Percentiles rank a stretch among this genome's conserved stretches.
phyloP scores from a whole-genome alignment of 2,113 vertebrate species.

The Osmerus mordax region DNA sequence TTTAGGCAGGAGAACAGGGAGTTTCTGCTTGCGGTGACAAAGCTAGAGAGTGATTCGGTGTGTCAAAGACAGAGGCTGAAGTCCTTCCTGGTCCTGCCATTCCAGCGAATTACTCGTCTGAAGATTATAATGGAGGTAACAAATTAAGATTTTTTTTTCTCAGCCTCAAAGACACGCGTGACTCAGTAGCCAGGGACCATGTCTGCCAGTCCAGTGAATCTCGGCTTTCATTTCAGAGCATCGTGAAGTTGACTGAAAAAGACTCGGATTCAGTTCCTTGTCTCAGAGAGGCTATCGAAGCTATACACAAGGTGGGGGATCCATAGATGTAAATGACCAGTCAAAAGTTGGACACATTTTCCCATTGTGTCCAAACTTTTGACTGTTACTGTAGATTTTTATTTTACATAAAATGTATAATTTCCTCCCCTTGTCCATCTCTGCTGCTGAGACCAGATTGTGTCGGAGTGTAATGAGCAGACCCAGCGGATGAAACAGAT shows the following conservation, averaged over 20 bases:
- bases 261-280: slow-evolving; percentile 26
- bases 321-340: too few relatives aligned
- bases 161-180: neutral
- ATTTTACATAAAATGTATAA: neutral
- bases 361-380: too few relatives aligned
- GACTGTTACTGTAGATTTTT: neutral
- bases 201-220: neutral
- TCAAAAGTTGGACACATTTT: too few relatives aligned
- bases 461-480: slow-evolving; percentile 60
- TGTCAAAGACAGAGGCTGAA: slow-evolving; percentile 76
- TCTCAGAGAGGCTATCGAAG: slow-evolving; percentile 59
- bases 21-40: slow-evolving; percentile 63
- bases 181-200: neutral
- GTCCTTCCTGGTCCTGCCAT: slow-evolving; percentile 79
- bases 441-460: slow-evolving; percentile 56
- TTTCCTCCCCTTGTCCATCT: neutral
- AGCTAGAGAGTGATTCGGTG: slow-evolving; percentile 66
- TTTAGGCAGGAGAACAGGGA: slow-evolving; percentile 63
- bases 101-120: slow-evolving; percentile 77
- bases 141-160: neutral
- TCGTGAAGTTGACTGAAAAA: slow-evolving; percentile 59
- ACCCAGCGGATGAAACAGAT: slow-evolving; percentile 70
- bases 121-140: slow-evolving; percentile 76
- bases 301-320: slow-evolving; percentile 62
- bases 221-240: slow-evolving; percentile 57